Conservation (phyloP, 2,113 vertebrate genomes). For the Mesitornis unicolor region DNA sequence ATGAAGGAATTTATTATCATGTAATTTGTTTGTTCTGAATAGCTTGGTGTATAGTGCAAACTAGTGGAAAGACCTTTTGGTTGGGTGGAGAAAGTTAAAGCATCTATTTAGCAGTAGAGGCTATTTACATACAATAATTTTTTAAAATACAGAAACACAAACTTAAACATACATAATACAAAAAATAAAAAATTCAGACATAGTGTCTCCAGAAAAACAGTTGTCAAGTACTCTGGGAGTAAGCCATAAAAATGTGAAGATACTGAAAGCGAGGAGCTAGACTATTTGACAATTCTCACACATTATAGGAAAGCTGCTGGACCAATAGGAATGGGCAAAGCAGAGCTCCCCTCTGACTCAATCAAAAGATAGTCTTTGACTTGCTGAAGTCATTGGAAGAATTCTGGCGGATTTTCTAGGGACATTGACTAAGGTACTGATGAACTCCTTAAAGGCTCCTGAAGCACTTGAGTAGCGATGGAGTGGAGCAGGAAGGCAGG, state of each 20-base stretch:
- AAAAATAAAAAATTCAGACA: background rate
- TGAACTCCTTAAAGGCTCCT: background rate
- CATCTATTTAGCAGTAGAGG: background rate
- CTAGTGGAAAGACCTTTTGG: background rate
- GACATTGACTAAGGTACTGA: background rate
- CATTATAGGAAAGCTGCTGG: background rate
- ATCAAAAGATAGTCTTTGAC: background rate
- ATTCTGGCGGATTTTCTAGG: background rate
- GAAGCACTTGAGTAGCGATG: fast-evolving
- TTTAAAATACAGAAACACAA: too few relatives aligned
- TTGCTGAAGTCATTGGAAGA: background rate
- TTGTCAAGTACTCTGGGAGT: background rate
- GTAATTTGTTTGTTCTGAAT: background rate
- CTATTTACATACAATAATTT: too few relatives aligned
- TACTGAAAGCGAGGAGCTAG: background rate
- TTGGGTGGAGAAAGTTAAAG: background rate
- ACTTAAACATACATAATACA: too few relatives aligned
- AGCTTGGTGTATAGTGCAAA: background rate
- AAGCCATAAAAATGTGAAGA: background rate
- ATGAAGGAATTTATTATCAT: background rate
- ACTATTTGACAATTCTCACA: background rate
- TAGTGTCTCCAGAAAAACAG: background rate
- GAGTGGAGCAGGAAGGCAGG: background rate
- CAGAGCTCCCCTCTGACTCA: background rate
- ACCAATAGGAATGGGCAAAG: background rate